Evolutionary conservation across 2,888 invertebrate species (phyloP), one percentile per base, ranked within the genome.

Genomic region (Caenorhabditis sp.): DNA sequence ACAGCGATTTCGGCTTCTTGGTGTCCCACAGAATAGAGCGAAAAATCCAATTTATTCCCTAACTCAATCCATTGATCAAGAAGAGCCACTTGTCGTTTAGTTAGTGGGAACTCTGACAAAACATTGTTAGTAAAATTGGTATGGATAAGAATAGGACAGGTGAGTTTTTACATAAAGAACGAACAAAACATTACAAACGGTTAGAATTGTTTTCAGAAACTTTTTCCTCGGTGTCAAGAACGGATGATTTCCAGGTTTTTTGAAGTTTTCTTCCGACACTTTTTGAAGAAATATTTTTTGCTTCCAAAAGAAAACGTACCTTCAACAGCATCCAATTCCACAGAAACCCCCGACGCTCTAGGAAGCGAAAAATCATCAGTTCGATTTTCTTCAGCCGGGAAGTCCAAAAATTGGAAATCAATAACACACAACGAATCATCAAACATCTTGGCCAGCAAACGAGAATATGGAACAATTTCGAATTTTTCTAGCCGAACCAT

Each of bases 51-150:
- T 26, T 79, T 74, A 19, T 71, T 80, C 31, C 76, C 73, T n/a
- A 73, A 57, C 24, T 76, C 69, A 17, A 85, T 78, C 83, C 85
- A 86, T 71, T 86, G 86, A 10, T 77, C 66, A 19, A 86, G 71
- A 19, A 86, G 71, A 8, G 79, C 69, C n/a, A 84, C 57, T 50
- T 82, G 72, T 10, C 78, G 69, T 19, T 74, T 67, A 19, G 79
- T 78, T 19, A 86, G 59, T 17, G 62, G 68, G 68, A 85, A 86
- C 43, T 78, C 84, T 85, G 62, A 68, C 81, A 62, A 21, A 19
- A 23, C 53, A 53, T 23, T 6, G 23, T 53, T 53, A 23, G 19
- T 12, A 23, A 14, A 43, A 43, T 6, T 12, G 43, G 14, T 3
- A 43, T 10, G 14, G 43, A 43, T 3, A 43, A 17, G 5, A 10